These are phyloP conservation scores for Drosophila elegans DNA, from an alignment of 1,140 invertebrate genomes.

Conservation along the genomic window DNA sequence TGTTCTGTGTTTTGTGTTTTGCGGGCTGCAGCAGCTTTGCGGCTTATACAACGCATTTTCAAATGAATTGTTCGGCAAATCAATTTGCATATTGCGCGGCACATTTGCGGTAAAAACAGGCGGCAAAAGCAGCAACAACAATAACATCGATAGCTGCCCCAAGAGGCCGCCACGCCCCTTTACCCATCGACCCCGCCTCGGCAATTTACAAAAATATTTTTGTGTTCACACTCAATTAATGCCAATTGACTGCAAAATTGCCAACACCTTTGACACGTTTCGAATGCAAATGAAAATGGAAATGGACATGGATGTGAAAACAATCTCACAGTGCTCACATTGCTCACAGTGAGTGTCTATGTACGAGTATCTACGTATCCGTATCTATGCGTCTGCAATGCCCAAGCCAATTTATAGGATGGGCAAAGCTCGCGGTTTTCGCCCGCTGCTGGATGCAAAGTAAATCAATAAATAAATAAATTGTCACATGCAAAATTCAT, in stretches of 20 bases:
- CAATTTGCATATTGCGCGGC: constrained; percentile 81
- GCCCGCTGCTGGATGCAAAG: constrained; percentile 41
- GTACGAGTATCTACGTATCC: not conserved
- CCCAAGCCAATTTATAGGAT: constrained; percentile 14
- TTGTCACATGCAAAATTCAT: constrained; percentile 78
- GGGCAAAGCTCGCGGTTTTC: constrained; percentile 23
- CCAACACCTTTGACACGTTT: constrained; percentile 81
- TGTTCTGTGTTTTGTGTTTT: constrained; percentile 26
- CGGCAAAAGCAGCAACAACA: not conserved
- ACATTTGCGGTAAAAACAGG: constrained; percentile 56
- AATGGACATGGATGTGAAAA: constrained; percentile 11
- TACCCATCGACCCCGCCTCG: not conserved
- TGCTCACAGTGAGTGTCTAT: not conserved
- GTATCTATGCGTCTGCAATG: constrained; percentile 21
- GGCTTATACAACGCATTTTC: constrained; percentile 75
- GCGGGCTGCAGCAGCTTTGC: constrained; percentile 55
- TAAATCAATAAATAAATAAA: constrained; percentile 83
- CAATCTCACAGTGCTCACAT: constrained; percentile 13
- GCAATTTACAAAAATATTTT: constrained; percentile 80
- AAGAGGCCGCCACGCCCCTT: constrained; percentile 13
- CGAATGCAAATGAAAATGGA: not conserved
- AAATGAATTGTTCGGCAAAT: constrained; percentile 80
- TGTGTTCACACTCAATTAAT: constrained; percentile 83
- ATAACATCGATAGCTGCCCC: constrained; percentile 8
- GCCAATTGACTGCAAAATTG: constrained; percentile 82